Base-by-base conservation (phyloP, 2,113 vertebrate genomes). In the Epinephelus moara region DNA sequence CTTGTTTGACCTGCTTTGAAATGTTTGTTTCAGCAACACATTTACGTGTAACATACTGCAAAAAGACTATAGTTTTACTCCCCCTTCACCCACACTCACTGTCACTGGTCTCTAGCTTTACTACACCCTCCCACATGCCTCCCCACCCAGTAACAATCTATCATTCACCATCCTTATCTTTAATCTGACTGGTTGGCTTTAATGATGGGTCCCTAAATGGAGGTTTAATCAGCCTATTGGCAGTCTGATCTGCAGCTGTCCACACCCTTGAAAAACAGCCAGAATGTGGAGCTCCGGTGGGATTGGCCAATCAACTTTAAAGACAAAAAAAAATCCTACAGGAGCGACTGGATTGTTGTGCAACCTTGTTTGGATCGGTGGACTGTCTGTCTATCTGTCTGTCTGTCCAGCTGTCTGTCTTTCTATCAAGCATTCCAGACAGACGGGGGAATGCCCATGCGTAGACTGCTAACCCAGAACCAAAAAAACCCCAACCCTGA, bases 1-100 rank as follows among this genome's bases (percentile, higher is more conserved):
- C 97, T 96, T 94, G 94, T 96, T 97, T 97, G 95, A 97, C 96
- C 96, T 97, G 96, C 96, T 97, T 97, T 96, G 92, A 93, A 95
- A 94, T 97, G 95, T 97, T 97, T 96, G 94, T 96, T 93, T 98
- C 89, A 94, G 94, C 96, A 95, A 97, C 95, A 96, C 94, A 93
- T 95, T 96, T 96, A 93, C 95, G 95, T 95, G 93, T 95, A 95
- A 96, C 90, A 87, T 95, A 95, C 96, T 95, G 95, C 95, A 96
- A 97, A 96, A 94, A 94, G 93, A 94, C 92, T 90, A 93, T 87
- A 86, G 81, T 89, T 87, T 92, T 84, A 90, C 87, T 74, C 85
- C 85, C 76, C 49, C 47, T 42, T 71, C 80, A 78, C 77, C 85
- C 86, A 86, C 73, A 84, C 76, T 89, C 80, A 79, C 89, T 92